Percentiles rank a stretch among this genome's conserved stretches.
Conservation (phyloP, 1,140 invertebrate genomes). For the Dendroctonus valens region DNA sequence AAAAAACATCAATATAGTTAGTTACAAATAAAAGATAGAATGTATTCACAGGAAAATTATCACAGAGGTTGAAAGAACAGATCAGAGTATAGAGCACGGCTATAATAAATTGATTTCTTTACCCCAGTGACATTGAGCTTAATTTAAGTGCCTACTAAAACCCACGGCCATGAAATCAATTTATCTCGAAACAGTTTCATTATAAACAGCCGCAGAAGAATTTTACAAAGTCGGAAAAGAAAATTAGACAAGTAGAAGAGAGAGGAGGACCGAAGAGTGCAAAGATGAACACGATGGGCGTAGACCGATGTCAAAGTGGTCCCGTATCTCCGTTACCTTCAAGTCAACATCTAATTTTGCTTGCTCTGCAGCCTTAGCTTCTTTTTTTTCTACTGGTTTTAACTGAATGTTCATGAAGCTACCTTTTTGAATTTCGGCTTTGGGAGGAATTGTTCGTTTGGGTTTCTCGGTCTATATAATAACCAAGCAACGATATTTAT, state of each 20-base stretch:
- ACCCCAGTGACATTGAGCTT: too few relatives aligned
- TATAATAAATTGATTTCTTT: too few relatives aligned
- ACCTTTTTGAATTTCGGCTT: conserved; percentile 58
- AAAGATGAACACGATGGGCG: conserved; percentile 11
- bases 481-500: conserved; percentile 6
- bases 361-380: conserved; percentile 48
- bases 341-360: conserved; percentile 44
- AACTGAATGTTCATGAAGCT: conserved; percentile 60
- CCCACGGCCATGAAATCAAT: too few relatives aligned
- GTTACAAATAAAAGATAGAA: too few relatives aligned
- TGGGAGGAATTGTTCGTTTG: conserved; percentile 56
- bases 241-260: conserved; percentile 3
- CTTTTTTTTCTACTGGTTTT: conserved; percentile 60
- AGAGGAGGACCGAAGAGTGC: conserved; percentile 1
- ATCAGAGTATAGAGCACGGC: too few relatives aligned
- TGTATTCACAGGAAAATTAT: too few relatives aligned
- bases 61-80: too few relatives aligned
- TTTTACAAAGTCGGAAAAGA: conserved; percentile 1
- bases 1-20: too few relatives aligned
- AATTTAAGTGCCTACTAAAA: too few relatives aligned
- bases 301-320: conserved; percentile 9
- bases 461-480: conserved; percentile 50
- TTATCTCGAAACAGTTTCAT: too few relatives aligned
- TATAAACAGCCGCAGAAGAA: too few relatives aligned
- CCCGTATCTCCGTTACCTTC: conserved; percentile 43